These are phyloP conservation scores for Crotalus tigris DNA, from an alignment of 2,113 vertebrate species.

Conservation along the genomic window DNA sequence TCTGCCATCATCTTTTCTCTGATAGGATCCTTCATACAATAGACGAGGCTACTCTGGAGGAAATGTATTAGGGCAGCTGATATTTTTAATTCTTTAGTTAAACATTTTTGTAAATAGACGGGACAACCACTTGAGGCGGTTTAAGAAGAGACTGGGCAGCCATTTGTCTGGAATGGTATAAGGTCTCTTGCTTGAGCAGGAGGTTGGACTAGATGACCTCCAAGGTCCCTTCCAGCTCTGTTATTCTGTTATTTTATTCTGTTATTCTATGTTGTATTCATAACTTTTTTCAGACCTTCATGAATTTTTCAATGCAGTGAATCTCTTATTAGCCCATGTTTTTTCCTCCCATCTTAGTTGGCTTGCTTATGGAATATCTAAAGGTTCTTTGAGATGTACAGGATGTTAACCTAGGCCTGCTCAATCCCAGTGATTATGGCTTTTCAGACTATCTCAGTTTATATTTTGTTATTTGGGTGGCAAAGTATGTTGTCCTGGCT, in stretches of 20 bases:
- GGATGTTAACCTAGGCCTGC: background rate
- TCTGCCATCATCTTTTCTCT: slow-evolving; percentile 55
- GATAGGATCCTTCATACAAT: background rate
- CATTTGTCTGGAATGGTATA: too few species aligned
- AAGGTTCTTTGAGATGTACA: background rate
- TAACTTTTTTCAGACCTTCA: background rate
- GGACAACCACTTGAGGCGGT: too few species aligned
- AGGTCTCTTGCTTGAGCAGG: too few species aligned
- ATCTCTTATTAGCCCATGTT: too few species aligned
- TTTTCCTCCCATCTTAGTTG: background rate
- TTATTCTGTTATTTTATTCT: too few species aligned
- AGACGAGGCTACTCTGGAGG: background rate
- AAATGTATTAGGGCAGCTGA: background rate
- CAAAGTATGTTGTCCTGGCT: accelerated
- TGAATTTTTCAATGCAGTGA: background rate
- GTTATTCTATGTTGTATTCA: too few species aligned
- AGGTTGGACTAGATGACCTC: too few species aligned
- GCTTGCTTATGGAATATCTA: background rate
- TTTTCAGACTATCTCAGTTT: background rate
- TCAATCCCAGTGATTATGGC: background rate
- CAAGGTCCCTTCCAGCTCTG: too few species aligned
- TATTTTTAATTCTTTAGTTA: background rate
- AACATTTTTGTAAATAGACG: too few species aligned
- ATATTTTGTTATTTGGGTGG: background rate
- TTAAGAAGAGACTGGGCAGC: too few species aligned